phyloP scores from a whole-genome alignment of 2,113 vertebrate genomes.

The Siniperca knerii region DNA sequence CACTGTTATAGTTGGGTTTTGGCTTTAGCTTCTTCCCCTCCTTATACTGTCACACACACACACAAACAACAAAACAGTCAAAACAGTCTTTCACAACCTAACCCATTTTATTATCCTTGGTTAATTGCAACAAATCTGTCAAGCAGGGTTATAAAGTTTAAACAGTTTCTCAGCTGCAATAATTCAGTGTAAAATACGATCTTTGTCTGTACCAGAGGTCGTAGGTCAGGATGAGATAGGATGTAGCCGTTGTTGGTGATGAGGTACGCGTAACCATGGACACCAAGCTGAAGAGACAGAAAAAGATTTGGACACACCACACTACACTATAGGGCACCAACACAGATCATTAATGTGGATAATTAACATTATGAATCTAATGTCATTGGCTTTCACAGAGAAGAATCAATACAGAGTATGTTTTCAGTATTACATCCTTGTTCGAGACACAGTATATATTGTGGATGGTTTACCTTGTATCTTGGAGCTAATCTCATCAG shows the following conservation, averaged over 20 bases:
- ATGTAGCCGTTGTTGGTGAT: slow-evolving; percentile 98
- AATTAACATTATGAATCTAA: neutral
- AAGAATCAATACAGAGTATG: neutral
- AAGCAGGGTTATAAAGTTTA: neutral
- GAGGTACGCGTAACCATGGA: slow-evolving; percentile 95
- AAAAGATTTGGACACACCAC: neutral
- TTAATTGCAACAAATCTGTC: neutral
- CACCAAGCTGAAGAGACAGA: slow-evolving; percentile 87
- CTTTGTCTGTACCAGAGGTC: slow-evolving; percentile 88
- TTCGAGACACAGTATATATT: neutral
- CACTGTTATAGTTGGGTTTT: slow-evolving; percentile 97
- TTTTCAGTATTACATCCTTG: neutral
- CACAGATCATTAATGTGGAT: neutral
- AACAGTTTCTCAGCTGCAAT: neutral
- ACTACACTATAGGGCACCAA: neutral
- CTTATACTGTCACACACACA: slow-evolving; percentile 86
- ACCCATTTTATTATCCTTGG: neutral
- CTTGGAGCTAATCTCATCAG: slow-evolving; percentile 92
- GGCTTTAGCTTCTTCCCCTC: slow-evolving; percentile 94
- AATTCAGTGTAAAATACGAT: no score
- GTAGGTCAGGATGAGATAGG: slow-evolving; percentile 95
- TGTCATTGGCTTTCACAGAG: neutral
- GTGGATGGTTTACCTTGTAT: slow-evolving; percentile 88
- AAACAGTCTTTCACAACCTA: neutral
- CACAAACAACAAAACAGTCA: neutral